Base-by-base conservation (phyloP, 2,113 vertebrate species). In the Cyanoliseus patagonus region DNA sequence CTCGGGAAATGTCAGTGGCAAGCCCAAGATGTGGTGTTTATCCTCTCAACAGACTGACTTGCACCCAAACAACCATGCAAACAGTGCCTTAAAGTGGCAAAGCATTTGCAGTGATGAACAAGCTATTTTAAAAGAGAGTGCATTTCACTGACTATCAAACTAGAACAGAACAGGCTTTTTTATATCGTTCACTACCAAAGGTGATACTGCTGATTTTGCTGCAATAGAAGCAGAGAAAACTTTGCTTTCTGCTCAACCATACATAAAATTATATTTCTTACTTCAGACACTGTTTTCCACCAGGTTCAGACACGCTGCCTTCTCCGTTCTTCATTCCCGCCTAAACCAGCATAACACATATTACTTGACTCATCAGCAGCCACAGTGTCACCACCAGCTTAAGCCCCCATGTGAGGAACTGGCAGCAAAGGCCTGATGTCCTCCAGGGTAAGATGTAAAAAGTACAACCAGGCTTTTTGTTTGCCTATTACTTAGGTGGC, bases 361-460 rank as follows among this genome's bases (percentile, higher is more conserved):
- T 5, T 53, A 19, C 41, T 57, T 1, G 6, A 16, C 18, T 52
- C 13, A 28, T 8, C 5, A 1, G 14, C 27, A 94, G 6, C 24
- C 51, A 27, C 2, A 1, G 24, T 17, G 23, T 39, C 35, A 10
- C 18, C 27, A 47, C 4, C 17, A 75, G 12, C 24, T 55, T 51
- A 31, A 51, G 12, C 0, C 11, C 7, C 42, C 4, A 2, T 1
- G 3, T 17, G 18, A 44, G 4, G 30, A 39, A 79, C 19, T 9
- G 67, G 49, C 44, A 79, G 39, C 14, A 53, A 53, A 93, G 33
- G 9, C 41, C 53, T 52, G 61, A 25, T 28, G 39, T 8, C 33
- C 41, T 23, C 57, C 42, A 46, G 39, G 41, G 27, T 23, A 49
- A 33, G 69, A 52, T 61, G 49, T 0, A 3, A 42, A 52, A 22